A percentile compares a stretch with the other conserved stretches of the same genome.
Evolutionary conservation across 2,113 vertebrate genomes (phyloP).

Genomic region (Thryonomys swinderianus): DNA sequence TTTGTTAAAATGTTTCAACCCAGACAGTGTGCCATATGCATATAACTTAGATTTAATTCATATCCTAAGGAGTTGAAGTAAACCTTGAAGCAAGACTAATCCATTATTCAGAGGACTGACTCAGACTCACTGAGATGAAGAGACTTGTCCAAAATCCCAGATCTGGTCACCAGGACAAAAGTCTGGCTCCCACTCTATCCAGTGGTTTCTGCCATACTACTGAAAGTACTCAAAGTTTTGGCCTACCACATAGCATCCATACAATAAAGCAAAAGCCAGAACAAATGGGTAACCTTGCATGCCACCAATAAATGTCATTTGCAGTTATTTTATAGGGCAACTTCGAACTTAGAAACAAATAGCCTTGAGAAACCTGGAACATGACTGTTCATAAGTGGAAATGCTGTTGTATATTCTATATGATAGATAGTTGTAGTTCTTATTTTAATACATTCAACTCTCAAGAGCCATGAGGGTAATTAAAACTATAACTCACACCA

Average conservation of each 20-base stretch:
- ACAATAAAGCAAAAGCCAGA: not conserved
- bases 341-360: constrained; percentile 42
- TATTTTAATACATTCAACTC: not conserved
- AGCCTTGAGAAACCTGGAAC: not conserved
- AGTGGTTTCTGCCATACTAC: not conserved
- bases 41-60: not conserved
- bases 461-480: constrained; percentile 19
- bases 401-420: not conserved
- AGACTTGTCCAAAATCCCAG: not conserved
- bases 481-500: constrained; percentile 37
- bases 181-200: not conserved
- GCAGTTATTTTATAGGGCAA: not conserved
- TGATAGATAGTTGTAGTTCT: not conserved
- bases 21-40: not conserved
- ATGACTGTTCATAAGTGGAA: constrained; percentile 1
- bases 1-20: not conserved
- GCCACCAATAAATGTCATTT: not conserved
- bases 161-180: not conserved
- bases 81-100: not conserved
- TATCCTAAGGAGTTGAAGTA: not conserved
- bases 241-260: not conserved
- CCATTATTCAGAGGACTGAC: not conserved
- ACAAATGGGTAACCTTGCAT: not conserved
- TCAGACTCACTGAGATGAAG: not conserved
- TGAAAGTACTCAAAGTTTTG: not conserved